Evolutionary conservation across 2,888 invertebrate genomes (phyloP), one percentile per base, ranked within the genome.

Genomic region (Cantharis nigra): DNA sequence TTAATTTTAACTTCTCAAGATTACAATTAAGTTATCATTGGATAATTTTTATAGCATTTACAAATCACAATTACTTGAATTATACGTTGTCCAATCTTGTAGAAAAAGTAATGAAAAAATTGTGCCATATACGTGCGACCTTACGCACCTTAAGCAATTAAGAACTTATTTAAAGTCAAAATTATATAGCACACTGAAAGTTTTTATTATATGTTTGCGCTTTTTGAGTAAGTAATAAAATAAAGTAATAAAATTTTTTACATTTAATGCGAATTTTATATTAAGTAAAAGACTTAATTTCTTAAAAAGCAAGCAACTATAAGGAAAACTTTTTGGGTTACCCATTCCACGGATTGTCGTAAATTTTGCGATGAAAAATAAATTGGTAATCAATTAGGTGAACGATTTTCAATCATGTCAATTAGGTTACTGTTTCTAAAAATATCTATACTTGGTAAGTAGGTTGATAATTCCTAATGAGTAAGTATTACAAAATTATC

Each of bases 61-160:
- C 65, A 67, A 67, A 67, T 64, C 18, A 23, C 20, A 64, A 64
- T 64, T 64, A 64, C 64, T 67, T 67, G 26, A 67, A 67, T 67
- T 67, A 67, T 49, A 49, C 49, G 49, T 49, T 49, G 49, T 49
- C 65, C 14, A 67, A 14, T 67, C 23, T 67, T 67, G 65, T 26
- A 67, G n/a, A 67, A 20, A 26, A 20, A 64, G 16, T 20, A 67
- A 26, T 23, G 26, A 72, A 64, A 72, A 72, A 72, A 23, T 72
- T 64, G 26, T 72, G 72, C 64, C 63, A 64, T 62, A 33, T 33
- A 70, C 70, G 64, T 63, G 26, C 63, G 64, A 33, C 72, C 64
- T 72, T 65, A 64, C 72, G 49, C 49, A 70, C 70, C 49, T 70
- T 49, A 70, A 70, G 49, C 70, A 70, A 63, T 63, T 71, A 67